Conservation (phyloP, 2,888 invertebrate genomes). For the Desoria tigrina region DNA sequence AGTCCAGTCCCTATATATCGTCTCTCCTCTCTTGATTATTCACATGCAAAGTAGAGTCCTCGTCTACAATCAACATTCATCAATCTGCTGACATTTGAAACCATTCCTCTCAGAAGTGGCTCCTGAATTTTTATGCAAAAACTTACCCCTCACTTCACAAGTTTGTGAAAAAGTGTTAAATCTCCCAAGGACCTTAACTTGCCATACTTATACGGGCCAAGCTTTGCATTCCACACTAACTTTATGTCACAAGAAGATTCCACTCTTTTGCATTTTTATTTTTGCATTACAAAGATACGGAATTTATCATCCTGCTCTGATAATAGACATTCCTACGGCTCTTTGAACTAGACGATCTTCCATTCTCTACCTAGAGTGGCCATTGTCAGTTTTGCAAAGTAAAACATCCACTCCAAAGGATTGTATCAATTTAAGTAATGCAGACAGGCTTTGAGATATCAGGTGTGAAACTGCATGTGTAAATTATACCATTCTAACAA, state of each 20-base stretch:
- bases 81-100: not conserved
- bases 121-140: conserved; percentile 7
- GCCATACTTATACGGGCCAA: no score
- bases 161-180: not conserved
- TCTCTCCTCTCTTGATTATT: conserved; percentile 3
- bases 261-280: not conserved
- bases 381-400: no score
- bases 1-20: no score
- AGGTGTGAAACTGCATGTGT: conserved; percentile 16
- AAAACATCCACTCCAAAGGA: no score
- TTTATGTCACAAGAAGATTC: not conserved
- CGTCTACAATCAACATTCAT: not conserved
- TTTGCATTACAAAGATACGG: not conserved
- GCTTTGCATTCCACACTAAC: not conserved
- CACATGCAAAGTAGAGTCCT: not conserved
- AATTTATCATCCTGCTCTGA: no score
- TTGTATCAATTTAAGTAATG: no score
- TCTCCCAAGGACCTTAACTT: not conserved
- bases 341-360: no score
- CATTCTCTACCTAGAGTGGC: no score
- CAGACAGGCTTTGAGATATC: conserved; percentile 2
- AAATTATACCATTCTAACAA: not conserved
- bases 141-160: not conserved
- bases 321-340: no score
- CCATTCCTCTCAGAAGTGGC: conserved; percentile 6